Conservation (phyloP, 2,113 vertebrate species). For the Cichladusa arquata region DNA sequence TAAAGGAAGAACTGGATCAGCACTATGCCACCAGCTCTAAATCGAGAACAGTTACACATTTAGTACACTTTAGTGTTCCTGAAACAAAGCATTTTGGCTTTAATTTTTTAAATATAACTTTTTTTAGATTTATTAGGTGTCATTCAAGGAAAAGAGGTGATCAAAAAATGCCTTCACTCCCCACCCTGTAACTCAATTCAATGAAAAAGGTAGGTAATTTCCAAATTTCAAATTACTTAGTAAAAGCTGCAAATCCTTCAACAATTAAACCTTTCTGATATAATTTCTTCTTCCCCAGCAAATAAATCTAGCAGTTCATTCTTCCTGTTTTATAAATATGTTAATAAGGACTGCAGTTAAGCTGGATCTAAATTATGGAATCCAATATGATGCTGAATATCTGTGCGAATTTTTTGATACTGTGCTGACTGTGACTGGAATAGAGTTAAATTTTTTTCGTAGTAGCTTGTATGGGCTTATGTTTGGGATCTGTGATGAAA, state of each 20-base stretch:
- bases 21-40: accelerated
- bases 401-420: neutral
- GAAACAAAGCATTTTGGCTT: neutral
- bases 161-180: accelerated
- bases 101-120: neutral
- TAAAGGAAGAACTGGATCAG: neutral
- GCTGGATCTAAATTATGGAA: neutral
- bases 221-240: neutral
- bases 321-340: neutral
- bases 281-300: neutral
- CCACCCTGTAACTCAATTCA: accelerated
- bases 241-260: neutral
- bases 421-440: neutral
- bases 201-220: neutral
- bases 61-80: neutral
- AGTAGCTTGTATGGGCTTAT: neutral
- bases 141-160: neutral
- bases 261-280: neutral
- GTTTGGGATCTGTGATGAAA: neutral
- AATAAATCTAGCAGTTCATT: neutral
- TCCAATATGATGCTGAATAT: neutral
- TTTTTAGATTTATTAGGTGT: neutral
- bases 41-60: neutral
- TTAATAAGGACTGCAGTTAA: neutral
- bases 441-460: neutral